Evolutionary conservation across 2,113 vertebrate genomes (phyloP), one percentile per base, ranked within the genome.

Genomic region (Mesocricetus auratus): DNA sequence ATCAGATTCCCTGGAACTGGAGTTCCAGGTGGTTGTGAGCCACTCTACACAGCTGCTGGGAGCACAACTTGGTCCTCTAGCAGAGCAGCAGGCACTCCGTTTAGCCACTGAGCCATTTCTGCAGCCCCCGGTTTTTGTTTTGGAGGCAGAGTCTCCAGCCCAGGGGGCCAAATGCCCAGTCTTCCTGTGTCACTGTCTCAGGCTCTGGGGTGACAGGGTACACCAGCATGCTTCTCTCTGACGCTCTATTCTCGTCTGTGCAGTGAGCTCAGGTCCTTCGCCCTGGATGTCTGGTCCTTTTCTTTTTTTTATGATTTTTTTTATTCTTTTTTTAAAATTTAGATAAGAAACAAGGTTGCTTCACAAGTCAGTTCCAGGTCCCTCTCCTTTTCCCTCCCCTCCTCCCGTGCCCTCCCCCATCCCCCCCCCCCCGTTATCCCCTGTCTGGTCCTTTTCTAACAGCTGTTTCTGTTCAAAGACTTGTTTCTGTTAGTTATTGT

Each of bases 401-500:
- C n/a, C n/a, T n/a, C n/a, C n/a, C n/a, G n/a, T n/a, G n/a, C n/a
- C n/a, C n/a, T n/a, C n/a, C n/a, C n/a, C n/a, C n/a, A n/a, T n/a
- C n/a, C n/a, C n/a, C n/a, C n/a, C n/a, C n/a, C n/a, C n/a, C n/a
- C n/a, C n/a, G n/a, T n/a, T n/a, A n/a, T n/a, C n/a, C n/a, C n/a
- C n/a, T 81, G 53, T 45, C 74, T 64, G 58, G 68, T 74, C 89
- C 79, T 91, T 93, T 90, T n/a, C n/a, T n/a, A n/a, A n/a, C n/a
- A n/a, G n/a, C 78, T 36, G 33, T 50, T 78, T 89, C 62, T 89
- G 47, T 47, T 45, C 68, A 17, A 89, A 97, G 74, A 77, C 88
- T 22, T 64, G 36, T 92, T 66, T 73, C 75, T 93, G n/a, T 94
- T 93, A 74, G 17, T 79, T 88, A 96, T 93, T 68, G 22, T 90